A percentile compares a stretch with the other conserved stretches of the same genome.
phyloP scores from a whole-genome alignment of 1,140 invertebrate genomes.

The Charaxes varanes region DNA sequence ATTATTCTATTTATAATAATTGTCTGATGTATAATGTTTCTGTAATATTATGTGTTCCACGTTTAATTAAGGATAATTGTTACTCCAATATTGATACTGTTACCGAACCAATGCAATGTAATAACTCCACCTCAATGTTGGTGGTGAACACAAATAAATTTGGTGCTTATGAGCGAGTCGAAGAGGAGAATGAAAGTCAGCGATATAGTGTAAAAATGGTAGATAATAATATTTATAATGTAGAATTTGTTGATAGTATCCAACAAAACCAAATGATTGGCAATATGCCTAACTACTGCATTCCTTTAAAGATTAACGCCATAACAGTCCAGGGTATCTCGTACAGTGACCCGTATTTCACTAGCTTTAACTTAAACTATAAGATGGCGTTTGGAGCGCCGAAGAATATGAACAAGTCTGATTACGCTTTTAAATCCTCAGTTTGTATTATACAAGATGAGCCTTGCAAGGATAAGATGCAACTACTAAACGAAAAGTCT shows the following conservation, averaged over 20 bases:
- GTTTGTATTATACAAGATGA: constrained; percentile 73
- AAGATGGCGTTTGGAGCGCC: constrained; percentile 70
- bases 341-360: constrained; percentile 77
- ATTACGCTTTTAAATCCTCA: constrained; percentile 75
- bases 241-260: constrained; percentile 73
- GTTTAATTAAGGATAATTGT: constrained; percentile 74
- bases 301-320: constrained; percentile 76
- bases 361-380: constrained; percentile 77
- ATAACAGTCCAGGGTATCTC: constrained; percentile 77
- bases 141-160: constrained; percentile 74
- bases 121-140: constrained; percentile 73
- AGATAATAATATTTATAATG: constrained; percentile 76
- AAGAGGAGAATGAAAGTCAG: constrained; percentile 72
- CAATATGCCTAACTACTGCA: constrained; percentile 76
- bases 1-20: constrained; percentile 77
- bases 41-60: constrained; percentile 76
- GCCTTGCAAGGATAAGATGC: constrained; percentile 59
- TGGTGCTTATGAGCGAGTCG: constrained; percentile 75
- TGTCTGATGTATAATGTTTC: constrained; percentile 79
- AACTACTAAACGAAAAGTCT: constrained; percentile 63
- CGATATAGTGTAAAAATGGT: constrained; percentile 72
- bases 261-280: constrained; percentile 76
- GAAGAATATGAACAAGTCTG: constrained; percentile 74
- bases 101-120: constrained; percentile 80
- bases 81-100: constrained; percentile 75